Percentiles rank a stretch among this genome's conserved stretches.
These are phyloP conservation scores for Benthosema pterotum DNA, from an alignment of 2,797 vertebrate species.

Conservation along the genomic window DNA sequence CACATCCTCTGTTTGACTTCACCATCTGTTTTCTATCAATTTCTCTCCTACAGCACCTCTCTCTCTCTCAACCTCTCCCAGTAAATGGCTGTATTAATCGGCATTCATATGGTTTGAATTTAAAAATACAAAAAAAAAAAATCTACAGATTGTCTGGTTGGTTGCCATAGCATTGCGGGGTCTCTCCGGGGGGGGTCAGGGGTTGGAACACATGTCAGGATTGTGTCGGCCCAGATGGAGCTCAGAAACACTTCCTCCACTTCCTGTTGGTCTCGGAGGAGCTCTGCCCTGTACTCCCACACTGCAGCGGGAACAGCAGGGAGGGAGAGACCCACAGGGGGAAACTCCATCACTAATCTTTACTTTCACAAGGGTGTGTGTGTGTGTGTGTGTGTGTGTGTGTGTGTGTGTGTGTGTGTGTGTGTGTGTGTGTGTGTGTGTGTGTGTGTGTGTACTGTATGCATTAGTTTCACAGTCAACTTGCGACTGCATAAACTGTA, in stretches of 20 bases:
- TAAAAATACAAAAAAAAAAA: conserved; percentile 16
- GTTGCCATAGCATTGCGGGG: conserved; percentile 50
- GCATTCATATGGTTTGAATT: conserved; percentile 55
- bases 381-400: conserved; percentile 17
- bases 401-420: conserved; percentile 21
- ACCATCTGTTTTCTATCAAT: conserved; percentile 61
- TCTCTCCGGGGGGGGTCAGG: conserved; percentile 23
- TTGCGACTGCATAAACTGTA: neutral
- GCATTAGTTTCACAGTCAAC: neutral
- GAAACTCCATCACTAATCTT: conserved; percentile 41
- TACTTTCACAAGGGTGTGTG: conserved; percentile 28
- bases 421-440: conserved; percentile 12
- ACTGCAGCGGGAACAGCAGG: conserved; percentile 39
- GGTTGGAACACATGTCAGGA: conserved; percentile 44
- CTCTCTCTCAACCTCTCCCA: conserved; percentile 31
- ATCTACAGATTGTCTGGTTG: conserved; percentile 33
- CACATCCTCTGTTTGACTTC: conserved; percentile 26
- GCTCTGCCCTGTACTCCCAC: conserved; percentile 31
- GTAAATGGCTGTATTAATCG: conserved; percentile 56
- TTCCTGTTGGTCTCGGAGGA: conserved; percentile 36
- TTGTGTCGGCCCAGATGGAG: conserved; percentile 60
- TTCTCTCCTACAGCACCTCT: conserved; percentile 34
- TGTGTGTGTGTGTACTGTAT: conserved; percentile 18
- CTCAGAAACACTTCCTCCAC: conserved; percentile 44
- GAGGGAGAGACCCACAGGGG: conserved; percentile 33